These are phyloP conservation scores for Litoditis marina DNA, from an alignment of 2,888 invertebrate species.

Conservation along the genomic window DNA sequence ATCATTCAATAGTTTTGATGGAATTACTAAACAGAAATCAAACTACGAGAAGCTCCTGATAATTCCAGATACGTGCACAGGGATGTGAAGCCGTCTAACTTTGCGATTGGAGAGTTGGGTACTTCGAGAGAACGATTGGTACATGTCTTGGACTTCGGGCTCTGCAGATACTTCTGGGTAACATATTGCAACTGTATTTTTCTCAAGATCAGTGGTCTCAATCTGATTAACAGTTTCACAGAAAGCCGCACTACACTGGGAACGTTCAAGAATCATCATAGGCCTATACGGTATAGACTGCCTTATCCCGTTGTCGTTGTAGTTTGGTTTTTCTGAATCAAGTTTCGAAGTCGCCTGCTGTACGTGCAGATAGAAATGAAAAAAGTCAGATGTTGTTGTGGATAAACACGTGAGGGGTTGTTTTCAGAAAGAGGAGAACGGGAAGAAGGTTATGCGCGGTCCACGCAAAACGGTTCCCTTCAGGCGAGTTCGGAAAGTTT, in stretches of 20 bases:
- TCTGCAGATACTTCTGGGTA: slow-evolving; percentile 31
- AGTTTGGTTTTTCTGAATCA: no score
- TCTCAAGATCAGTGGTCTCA: no score
- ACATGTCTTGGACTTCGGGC: slow-evolving; percentile 42
- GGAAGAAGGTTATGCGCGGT: slow-evolving; percentile 19
- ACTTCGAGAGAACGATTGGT: slow-evolving; percentile 28
- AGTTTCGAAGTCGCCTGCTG: no score
- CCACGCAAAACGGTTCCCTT: slow-evolving; percentile 30
- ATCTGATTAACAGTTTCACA: no score
- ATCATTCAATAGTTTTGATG: background rate
- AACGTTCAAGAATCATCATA: slow-evolving; percentile 33
- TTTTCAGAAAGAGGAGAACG: slow-evolving; percentile 11
- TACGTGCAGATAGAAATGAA: no score
- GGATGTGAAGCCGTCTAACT: slow-evolving; percentile 40
- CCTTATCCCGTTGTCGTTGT: no score
- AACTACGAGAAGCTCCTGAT: background rate
- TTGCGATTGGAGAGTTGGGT: slow-evolving; percentile 31
- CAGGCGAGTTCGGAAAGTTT: no score
- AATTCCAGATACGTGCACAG: slow-evolving; percentile 26
- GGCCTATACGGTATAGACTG: no score
- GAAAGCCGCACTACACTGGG: no score
- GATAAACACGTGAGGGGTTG: no score
- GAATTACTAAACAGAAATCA: background rate
- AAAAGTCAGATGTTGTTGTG: no score
- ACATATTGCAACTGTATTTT: no score